A percentile compares a stretch with the other conserved stretches of the same genome.
phyloP scores from a whole-genome alignment of 2,888 invertebrate species.

The Eupsilia transversa region DNA sequence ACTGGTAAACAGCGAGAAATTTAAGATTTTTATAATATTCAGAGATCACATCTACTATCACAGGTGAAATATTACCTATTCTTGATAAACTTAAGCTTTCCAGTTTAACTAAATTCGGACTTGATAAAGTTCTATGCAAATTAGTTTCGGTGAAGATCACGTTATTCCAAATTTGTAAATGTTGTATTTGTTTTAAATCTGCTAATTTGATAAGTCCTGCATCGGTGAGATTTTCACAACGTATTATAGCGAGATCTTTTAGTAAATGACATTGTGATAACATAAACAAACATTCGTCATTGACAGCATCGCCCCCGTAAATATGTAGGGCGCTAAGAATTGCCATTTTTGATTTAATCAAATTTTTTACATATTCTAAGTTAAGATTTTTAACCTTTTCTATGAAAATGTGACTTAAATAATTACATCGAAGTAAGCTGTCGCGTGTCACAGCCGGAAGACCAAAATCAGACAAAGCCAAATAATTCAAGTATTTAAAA shows the following conservation, averaged over 20 bases:
- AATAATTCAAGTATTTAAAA: conserved; percentile 79
- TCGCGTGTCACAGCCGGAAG: conserved; percentile 80
- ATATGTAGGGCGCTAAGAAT: conserved; percentile 81
- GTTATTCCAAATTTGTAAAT: conserved; percentile 88
- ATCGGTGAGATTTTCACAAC: conserved; percentile 85
- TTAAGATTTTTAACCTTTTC: conserved; percentile 84
- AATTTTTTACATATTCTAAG: conserved; percentile 77
- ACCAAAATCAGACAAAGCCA: conserved; percentile 86
- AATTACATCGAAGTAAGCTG: conserved; percentile 78
- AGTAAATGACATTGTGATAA: conserved; percentile 81
- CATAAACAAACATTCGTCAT: conserved; percentile 79
- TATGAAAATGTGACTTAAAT: conserved; percentile 83
- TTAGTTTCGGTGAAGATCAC: conserved; percentile 79
- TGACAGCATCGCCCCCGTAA: conserved; percentile 82
- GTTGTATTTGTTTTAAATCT: conserved; percentile 76
- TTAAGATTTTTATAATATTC: conserved; percentile 84
- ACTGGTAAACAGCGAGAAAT: conserved; percentile 86
- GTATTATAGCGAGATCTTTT: conserved; percentile 83
- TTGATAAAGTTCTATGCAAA: conserved; percentile 78
- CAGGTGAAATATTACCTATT: conserved; percentile 82
- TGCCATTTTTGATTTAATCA: conserved; percentile 78
- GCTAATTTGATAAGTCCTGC: conserved; percentile 77
- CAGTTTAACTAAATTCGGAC: conserved; percentile 76
- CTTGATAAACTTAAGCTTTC: conserved; percentile 85
- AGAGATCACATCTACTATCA: conserved; percentile 84